Base-by-base conservation (phyloP, 2,797 vertebrate genomes). In the Syngnathus rostellatus region DNA sequence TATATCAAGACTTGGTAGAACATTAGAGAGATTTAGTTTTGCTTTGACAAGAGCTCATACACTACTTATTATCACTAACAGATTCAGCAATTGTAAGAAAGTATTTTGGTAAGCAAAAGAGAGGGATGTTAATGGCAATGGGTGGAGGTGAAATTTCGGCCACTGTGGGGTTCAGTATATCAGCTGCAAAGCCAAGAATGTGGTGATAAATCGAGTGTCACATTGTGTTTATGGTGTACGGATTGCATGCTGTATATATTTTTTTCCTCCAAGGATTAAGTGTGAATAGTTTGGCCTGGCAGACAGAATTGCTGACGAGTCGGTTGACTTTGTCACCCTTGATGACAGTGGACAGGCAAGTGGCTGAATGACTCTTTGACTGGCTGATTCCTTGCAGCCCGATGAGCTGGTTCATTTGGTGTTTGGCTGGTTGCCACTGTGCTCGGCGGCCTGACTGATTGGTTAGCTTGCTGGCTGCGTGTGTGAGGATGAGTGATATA, bases 161-260 rank as follows among this genome's bases (percentile, higher is more conserved):
- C 71, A 71, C 68, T 67, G 73, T 72, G 68, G 66, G 70, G 74
- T 73, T 73, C 64, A 71, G 68, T 76, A 76, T 72, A 75, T 81
- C 72, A 77, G 74, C 40, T 39, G 73, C 72, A 64, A 75, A 74
- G 85, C 79, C 77, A 82, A 82, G 79, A 81, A 81, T 84, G 77
- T 50, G 77, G 75, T 25, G 72, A 82, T 85, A 84, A 85, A 87
- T 89, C 80, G 58, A 37, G 72, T 83, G 80, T 85, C 80, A 83
- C 70, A 78, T 86, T 83, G 83, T 88, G 82, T 87, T 87, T 85
- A 85, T 82, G 76, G 83, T 67, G 76, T 84, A 77, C 82, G 86
- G 78, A 85, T 83, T 85, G 80, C 83, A 80, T 69, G 73, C 77
- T 76, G 78, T 76, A 82, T 83, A 69, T 62, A 23, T 37, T 62